Base-by-base conservation (phyloP, 2,888 invertebrate genomes). In the Pammene aurita region DNA sequence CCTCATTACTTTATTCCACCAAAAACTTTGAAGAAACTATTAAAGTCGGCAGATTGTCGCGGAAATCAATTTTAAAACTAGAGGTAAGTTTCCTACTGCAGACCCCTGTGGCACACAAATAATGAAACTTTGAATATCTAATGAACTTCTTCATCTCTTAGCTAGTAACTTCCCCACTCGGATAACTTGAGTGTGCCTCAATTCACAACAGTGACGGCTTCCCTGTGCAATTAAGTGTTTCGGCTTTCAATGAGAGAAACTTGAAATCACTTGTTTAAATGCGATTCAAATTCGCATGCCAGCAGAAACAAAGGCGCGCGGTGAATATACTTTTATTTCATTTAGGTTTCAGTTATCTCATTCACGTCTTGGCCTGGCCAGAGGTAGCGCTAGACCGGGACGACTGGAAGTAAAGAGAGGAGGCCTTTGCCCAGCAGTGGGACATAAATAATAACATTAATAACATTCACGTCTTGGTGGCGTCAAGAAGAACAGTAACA, bases 151-250 rank as follows among this genome's bases (percentile, higher is more conserved):
- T 80, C 78, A 83, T 79, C 82, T 82, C 78, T 76, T 73, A 78
- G 78, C 73, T 72, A 76, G 76, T 75, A 81, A 81, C 75, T 80
- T 80, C 73, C 71, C 78, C 75, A 77, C 76, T 82, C 79, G 79
- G 84, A 85, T 85, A 80, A 84, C 84, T 81, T 75, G 78, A 82
- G 79, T 77, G 80, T 74, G 76, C 77, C 76, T 78, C 74, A 75
- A 78, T 77, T 78, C 76, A 66, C 73, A 71, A 75, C 73, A 74
- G 73, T 72, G 77, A 70, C 67, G 75, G 77, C 73, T 76, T 77
- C 80, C 75, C 78, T 77, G 79, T 84, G 85, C 83, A 86, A 87
- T 87, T 86, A 85, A 83, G 80, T 85, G 82, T 85, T 87, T 86
- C 81, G 79, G 79, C 78, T 86, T 84, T 84, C 83, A 86, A 82